Evolutionary conservation across 2,888 invertebrate genomes (phyloP), one percentile per base, ranked within the genome.

Genomic region (Agonopterix arenella): DNA sequence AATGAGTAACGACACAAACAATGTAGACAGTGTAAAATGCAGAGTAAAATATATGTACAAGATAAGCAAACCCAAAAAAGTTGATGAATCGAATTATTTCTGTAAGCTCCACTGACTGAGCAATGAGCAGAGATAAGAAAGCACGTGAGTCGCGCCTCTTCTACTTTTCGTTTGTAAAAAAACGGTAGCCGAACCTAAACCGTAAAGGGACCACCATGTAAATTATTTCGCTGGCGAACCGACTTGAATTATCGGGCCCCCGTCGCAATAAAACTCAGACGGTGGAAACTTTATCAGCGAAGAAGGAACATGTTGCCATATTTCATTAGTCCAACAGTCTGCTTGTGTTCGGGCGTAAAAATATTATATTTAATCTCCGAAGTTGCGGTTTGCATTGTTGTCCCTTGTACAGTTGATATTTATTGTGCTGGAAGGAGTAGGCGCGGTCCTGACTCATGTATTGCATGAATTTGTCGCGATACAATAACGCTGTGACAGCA

Each of bases 251-350:
- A 86, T 86, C 75, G 77, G 68, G 65, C 74, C 68, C 69, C 72
- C 70, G 69, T 68, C 68, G 80, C 79, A 84, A 84, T 86, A 88
- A 86, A 86, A 84, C 79, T 76, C 77, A 73, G 66, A 70, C 76
- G 72, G 68, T 70, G 72, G 70, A 76, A 80, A 77, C 79, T 84
- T 88, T 86, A 88, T 86, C 84, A 80, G 79, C 66, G 74, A 76
- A 73, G 76, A 78, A 77, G 70, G 69, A 72, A 75, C 80, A 79
- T 74, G 78, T 75, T 81, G 84, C 84, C 79, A 83, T 85, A 84
- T 81, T 81, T 88, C 84, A 85, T 84, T 84, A 83, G 74, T 64
- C 67, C 72, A 77, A 75, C 73, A 70, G 76, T 71, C 66, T 69
- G 76, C 70, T 73, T 76, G 76, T 77, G 76, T 76, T 71, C 73